Evolutionary conservation across 2,113 vertebrate genomes (phyloP).

Genomic region (Pyxicephalus adspersus): DNA sequence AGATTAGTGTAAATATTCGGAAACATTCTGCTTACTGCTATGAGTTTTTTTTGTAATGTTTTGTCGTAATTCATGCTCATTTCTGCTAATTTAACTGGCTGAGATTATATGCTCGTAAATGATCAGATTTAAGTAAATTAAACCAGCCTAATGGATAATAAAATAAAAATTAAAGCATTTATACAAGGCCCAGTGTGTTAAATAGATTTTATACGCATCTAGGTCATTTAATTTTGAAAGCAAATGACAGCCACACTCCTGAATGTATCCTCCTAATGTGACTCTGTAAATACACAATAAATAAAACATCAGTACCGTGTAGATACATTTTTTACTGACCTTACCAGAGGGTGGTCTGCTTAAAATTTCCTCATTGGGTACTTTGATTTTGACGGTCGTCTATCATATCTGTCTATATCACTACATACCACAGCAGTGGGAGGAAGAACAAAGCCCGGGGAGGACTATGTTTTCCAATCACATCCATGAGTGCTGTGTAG

Average conservation of each 20-base stretch:
- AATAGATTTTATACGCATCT: conserved; percentile 14
- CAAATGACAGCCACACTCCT: background rate
- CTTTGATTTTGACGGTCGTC: too few relatives aligned
- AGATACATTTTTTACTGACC: too few relatives aligned
- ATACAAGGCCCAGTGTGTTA: background rate
- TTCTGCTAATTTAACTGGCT: conserved; percentile 17
- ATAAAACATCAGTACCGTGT: too few relatives aligned
- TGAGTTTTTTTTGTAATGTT: background rate
- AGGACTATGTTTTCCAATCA: too few relatives aligned
- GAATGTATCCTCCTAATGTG: too few relatives aligned
- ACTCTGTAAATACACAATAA: too few relatives aligned
- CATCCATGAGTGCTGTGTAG: too few relatives aligned
- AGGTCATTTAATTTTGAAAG: conserved; percentile 17
- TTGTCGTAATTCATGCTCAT: conserved; percentile 32
- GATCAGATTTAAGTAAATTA: conserved; percentile 22
- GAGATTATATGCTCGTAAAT: conserved; percentile 4
- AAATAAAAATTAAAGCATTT: conserved; percentile 43
- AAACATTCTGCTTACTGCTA: conserved; percentile 13
- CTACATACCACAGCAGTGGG: too few relatives aligned
- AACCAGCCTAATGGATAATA: conserved; percentile 29
- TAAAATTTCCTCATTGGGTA: too few relatives aligned
- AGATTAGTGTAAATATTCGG: background rate
- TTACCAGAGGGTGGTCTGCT: too few relatives aligned
- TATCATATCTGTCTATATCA: too few relatives aligned
- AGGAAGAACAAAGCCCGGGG: too few relatives aligned